Evolutionary conservation across 2,797 vertebrate genomes (phyloP), one percentile per base, ranked within the genome.

Genomic region (Acridotheres tristis): DNA sequence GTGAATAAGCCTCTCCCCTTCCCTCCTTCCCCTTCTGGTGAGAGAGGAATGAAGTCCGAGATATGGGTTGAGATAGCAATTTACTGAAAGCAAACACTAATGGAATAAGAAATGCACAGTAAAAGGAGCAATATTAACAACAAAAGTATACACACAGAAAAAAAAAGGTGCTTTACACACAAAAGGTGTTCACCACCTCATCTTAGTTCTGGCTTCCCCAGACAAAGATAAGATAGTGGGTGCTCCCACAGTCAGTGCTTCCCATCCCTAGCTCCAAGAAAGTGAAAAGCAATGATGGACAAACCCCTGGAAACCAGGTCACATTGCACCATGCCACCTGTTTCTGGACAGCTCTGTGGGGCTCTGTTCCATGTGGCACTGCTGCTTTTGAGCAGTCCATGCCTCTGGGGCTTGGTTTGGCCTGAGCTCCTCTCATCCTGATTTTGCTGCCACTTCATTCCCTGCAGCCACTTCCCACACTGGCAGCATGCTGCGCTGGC

Each of bases 401-500:
- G 7, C 57, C 30, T 55, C 26, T 62, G 48, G 14, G 34, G 11
- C 48, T 78, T 63, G 57, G 26, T 55, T 55, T 63, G 36, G 50
- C 21, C 48, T 63, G 34, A 42, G 26, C 26, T 50, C 2, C 57
- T 55, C 26, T 42, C 0, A 0, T 55, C 57, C 30, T 36, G 26
- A 21, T 55, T 63, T 63, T 55, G 21, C 17, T 62, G 34, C 30
- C 2, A 0, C 30, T 62, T 40, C 6, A 6, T 69, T 62, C 40
- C 65, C 40, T 2, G 0, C 0, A 4, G 65, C 15, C 14, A 3
- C 26, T 63, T 55, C 30, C 21, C 0, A 0, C 12, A 1, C 25
- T 78, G 50, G 42, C 50, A 16, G 30, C 45, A 2, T 38, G 45
- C 32, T 7, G 0, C 0, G 1, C 36, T 21, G 32, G 23, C 27